These are phyloP conservation scores for Cottus gobio DNA, from an alignment of 2,113 vertebrate species.

Conservation along the genomic window DNA sequence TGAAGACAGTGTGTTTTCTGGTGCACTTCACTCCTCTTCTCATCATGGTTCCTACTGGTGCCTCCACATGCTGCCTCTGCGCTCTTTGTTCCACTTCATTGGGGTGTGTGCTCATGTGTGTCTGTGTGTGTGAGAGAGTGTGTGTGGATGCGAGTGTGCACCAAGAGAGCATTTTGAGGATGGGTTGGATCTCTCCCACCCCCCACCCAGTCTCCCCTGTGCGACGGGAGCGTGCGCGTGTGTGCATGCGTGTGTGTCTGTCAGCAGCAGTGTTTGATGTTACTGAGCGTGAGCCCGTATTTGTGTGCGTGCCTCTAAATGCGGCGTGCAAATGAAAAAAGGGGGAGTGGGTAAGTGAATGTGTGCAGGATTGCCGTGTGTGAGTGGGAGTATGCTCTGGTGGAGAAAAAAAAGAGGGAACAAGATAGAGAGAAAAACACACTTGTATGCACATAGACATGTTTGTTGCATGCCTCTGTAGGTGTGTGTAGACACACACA, in stretches of 20 bases:
- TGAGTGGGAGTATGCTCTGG: conserved; percentile 47
- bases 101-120: conserved; percentile 58
- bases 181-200: conserved; percentile 58
- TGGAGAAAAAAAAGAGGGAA: conserved; percentile 6
- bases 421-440: background rate
- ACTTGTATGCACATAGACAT: conserved; percentile 16
- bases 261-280: conserved; percentile 63
- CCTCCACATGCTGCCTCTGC: conserved; percentile 62
- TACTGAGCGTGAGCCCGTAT: conserved; percentile 46
- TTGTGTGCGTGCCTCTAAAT: conserved; percentile 29
- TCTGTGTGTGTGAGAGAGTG: conserved; percentile 16
- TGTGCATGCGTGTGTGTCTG: conserved; percentile 35
- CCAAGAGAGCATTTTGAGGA: conserved; percentile 67
- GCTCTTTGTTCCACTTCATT: conserved; percentile 75
- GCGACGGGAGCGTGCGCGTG: conserved; percentile 17
- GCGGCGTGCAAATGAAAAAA: conserved; percentile 41
- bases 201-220: conserved; percentile 51
- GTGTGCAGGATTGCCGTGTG: conserved; percentile 31
- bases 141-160: conserved; percentile 15
- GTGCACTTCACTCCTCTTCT: conserved; percentile 38
- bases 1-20: conserved; percentile 32
- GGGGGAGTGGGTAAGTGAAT: conserved; percentile 43
- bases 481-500: conserved; percentile 56
- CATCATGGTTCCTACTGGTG: conserved; percentile 53
- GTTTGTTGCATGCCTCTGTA: conserved; percentile 60